phyloP scores from a whole-genome alignment of 2,113 vertebrate species.

The Taxidea taxus region DNA sequence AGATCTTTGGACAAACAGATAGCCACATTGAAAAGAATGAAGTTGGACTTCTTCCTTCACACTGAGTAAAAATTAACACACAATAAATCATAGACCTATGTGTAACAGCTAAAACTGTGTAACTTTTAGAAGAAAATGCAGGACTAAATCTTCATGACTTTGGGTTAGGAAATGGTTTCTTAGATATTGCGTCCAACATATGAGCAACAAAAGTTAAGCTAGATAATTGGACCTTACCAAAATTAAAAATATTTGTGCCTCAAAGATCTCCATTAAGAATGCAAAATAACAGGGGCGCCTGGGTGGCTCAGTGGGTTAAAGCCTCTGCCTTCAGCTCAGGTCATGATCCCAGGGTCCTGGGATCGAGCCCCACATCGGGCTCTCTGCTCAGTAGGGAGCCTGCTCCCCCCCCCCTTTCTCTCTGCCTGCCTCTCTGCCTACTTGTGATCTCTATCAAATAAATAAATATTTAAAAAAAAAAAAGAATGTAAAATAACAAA shows the following conservation, averaged over 20 bases:
- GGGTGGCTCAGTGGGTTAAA: too few species aligned
- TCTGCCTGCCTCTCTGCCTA: too few species aligned
- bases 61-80: neutral
- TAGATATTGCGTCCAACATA: neutral
- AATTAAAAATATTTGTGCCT: neutral
- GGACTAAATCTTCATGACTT: neutral
- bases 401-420: too few species aligned
- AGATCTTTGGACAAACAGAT: neutral
- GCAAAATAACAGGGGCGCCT: neutral
- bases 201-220: neutral
- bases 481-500: neutral
- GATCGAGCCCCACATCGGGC: too few species aligned
- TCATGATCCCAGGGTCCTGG: too few species aligned
- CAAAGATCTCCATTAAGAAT: neutral
- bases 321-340: too few species aligned
- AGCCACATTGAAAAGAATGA: neutral
- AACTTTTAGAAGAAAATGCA: neutral
- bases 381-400: too few species aligned
- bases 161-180: neutral
- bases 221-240: neutral
- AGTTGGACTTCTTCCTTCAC: neutral
- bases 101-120: neutral
- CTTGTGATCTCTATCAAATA: too few species aligned
- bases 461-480: too few species aligned
- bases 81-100: neutral